phyloP scores from a whole-genome alignment of 2,797 vertebrate genomes.

The Muraenolepis orangiensis region DNA sequence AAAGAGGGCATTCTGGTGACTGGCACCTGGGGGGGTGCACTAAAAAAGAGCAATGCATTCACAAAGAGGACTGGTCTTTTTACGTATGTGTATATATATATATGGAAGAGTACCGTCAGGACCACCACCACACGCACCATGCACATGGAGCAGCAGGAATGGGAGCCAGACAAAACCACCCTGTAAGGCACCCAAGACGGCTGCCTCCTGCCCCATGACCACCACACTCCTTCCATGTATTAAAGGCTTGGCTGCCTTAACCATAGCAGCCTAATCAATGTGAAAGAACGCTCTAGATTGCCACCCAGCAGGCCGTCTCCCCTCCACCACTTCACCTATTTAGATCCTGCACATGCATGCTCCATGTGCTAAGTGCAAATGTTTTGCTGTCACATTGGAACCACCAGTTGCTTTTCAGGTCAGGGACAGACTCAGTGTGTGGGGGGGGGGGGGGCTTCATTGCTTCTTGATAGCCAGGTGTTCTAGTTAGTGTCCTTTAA shows the following conservation, averaged over 20 bases:
- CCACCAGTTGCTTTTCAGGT: constrained; percentile 47
- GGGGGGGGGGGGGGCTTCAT: not conserved
- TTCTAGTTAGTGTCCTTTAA: not conserved
- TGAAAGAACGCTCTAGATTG: constrained; percentile 69
- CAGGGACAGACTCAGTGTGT: constrained; percentile 28
- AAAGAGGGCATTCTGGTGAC: constrained; percentile 69
- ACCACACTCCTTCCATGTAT: constrained; percentile 64
- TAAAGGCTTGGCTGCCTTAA: constrained; percentile 73
- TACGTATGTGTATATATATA: constrained; percentile 68
- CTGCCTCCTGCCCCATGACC: constrained; percentile 50
- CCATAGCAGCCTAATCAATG: constrained; percentile 76
- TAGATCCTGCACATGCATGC: not conserved
- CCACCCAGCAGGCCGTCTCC: constrained; percentile 35
- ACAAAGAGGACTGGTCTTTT: constrained; percentile 69
- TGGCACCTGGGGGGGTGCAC: constrained; percentile 66
- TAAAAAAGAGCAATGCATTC: constrained; percentile 73
- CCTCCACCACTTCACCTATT: constrained; percentile 17
- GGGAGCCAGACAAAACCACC: constrained; percentile 67
- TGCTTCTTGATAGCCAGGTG: not conserved
- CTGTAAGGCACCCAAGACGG: constrained; percentile 59
- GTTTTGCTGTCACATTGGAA: constrained; percentile 44
- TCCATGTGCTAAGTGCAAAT: constrained; percentile 5
- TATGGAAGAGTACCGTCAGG: constrained; percentile 57
- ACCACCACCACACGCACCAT: constrained; percentile 57
- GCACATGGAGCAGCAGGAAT: constrained; percentile 74